Conservation (phyloP, 2,797 vertebrate genomes). For the Thripadectes ignobilis region DNA sequence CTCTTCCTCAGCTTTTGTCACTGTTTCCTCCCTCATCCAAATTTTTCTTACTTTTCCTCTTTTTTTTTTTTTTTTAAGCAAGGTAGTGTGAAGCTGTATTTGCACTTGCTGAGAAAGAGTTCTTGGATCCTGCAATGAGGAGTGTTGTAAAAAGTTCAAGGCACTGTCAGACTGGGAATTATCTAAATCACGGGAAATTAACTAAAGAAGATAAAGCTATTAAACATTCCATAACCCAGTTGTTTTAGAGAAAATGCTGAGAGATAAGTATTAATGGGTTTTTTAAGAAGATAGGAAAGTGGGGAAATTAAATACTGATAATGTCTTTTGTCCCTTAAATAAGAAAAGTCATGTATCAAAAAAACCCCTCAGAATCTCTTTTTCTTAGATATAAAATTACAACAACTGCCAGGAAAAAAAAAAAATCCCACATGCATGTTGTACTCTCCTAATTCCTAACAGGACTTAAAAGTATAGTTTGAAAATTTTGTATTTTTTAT, state of each 20-base stretch:
- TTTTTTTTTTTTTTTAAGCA: not conserved
- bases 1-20: not conserved
- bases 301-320: not conserved
- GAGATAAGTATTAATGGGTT: not conserved
- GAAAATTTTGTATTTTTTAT: not conserved
- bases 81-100: not conserved
- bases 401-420: not conserved
- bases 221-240: not conserved
- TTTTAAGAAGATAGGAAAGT: not conserved
- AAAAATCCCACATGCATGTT: not conserved
- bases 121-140: not conserved
- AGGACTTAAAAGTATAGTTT: not conserved
- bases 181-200: constrained; percentile 4
- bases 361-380: not conserved
- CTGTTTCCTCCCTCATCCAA: not conserved
- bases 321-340: not conserved
- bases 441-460: not conserved
- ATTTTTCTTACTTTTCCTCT: not conserved
- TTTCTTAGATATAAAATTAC: not conserved
- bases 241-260: not conserved
- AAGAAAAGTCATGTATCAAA: not conserved
- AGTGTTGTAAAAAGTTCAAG: constrained; percentile 2
- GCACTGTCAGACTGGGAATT: not conserved
- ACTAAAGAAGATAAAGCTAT: constrained; percentile 30
- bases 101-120: not conserved